A percentile compares a stretch with the other conserved stretches of the same genome.
Conservation (phyloP, 2,797 vertebrate genomes). For the Neostethus bicornis region DNA sequence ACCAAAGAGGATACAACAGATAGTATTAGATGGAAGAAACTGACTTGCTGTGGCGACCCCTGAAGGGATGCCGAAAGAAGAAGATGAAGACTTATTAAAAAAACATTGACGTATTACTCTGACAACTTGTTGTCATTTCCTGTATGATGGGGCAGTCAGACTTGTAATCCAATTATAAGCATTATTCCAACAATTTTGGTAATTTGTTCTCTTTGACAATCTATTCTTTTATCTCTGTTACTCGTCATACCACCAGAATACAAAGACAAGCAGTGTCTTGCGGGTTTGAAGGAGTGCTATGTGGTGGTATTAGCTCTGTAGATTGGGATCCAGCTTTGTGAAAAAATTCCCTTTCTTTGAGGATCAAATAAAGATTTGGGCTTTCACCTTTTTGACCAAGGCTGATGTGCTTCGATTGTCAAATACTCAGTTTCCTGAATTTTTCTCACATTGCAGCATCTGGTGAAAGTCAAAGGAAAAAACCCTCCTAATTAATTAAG, state of each 20-base stretch:
- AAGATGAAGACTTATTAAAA: too few species aligned
- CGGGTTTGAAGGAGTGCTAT: background rate
- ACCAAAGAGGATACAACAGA: too few species aligned
- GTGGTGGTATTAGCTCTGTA: slow-evolving; percentile 1
- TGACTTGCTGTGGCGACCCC: too few species aligned
- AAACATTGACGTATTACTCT: slow-evolving; percentile 4
- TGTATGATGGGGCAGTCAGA: background rate
- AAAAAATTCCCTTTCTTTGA: slow-evolving; percentile 32
- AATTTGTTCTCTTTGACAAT: background rate
- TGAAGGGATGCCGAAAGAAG: too few species aligned
- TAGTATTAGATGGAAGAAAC: too few species aligned
- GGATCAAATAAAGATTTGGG: slow-evolving; percentile 35
- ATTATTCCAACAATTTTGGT: slow-evolving; percentile 2
- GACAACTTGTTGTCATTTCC: background rate
- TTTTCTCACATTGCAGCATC: slow-evolving; percentile 22
- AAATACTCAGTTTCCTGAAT: slow-evolving; percentile 27
- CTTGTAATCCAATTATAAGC: slow-evolving; percentile 5
- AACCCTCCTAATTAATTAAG: too few species aligned
- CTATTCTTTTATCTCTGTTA: slow-evolving; percentile 37
- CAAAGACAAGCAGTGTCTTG: slow-evolving; percentile 31
- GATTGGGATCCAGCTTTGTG: slow-evolving; percentile 35
- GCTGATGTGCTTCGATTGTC: slow-evolving; percentile 44
- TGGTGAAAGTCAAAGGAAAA: slow-evolving; percentile 1
- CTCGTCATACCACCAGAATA: slow-evolving; percentile 25
- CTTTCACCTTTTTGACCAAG: slow-evolving; percentile 10